Percentiles rank a stretch among this genome's conserved stretches.
These are phyloP conservation scores for Chrysolina americana DNA, from an alignment of 2,888 invertebrate species.

Conservation along the genomic window DNA sequence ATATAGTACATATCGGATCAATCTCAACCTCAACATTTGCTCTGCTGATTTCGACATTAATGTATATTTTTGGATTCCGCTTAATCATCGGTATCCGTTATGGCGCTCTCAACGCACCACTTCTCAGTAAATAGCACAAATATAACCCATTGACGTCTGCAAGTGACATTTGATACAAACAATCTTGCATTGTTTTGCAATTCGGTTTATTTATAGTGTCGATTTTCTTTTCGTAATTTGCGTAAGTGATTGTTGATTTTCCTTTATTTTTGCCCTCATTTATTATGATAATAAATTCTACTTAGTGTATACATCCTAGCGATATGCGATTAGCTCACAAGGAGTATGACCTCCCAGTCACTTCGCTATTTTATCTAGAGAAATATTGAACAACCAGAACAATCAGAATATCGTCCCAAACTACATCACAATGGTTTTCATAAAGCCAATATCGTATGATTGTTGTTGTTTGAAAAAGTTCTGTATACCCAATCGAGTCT, in stretches of 20 bases:
- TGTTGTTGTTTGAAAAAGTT: no score
- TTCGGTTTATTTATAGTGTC: conserved; percentile 16
- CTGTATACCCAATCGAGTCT: no score
- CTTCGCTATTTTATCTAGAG: not conserved
- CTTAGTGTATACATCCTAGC: not conserved
- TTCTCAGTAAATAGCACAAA: conserved; percentile 20
- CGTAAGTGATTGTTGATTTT: conserved; percentile 16
- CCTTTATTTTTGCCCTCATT: not conserved
- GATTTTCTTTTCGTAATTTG: conserved; percentile 1
- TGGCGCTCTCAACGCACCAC: not conserved
- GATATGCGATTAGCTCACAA: not conserved
- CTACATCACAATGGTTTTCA: no score
- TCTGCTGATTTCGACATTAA: not conserved
- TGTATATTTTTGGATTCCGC: not conserved
- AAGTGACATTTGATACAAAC: conserved; percentile 29
- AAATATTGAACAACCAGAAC: not conserved
- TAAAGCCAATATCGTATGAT: no score
- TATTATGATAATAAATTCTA: not conserved
- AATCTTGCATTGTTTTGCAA: conserved; percentile 31
- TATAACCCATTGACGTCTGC: conserved; percentile 28
- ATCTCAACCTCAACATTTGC: not conserved
- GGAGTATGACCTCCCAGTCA: not conserved
- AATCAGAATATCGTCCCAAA: no score
- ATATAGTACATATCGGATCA: not conserved
- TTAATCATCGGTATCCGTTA: conserved; percentile 4